Evolutionary conservation across 2,888 invertebrate species (phyloP), one percentile per base, ranked within the genome.

Genomic region (Dynastes hyllus): DNA sequence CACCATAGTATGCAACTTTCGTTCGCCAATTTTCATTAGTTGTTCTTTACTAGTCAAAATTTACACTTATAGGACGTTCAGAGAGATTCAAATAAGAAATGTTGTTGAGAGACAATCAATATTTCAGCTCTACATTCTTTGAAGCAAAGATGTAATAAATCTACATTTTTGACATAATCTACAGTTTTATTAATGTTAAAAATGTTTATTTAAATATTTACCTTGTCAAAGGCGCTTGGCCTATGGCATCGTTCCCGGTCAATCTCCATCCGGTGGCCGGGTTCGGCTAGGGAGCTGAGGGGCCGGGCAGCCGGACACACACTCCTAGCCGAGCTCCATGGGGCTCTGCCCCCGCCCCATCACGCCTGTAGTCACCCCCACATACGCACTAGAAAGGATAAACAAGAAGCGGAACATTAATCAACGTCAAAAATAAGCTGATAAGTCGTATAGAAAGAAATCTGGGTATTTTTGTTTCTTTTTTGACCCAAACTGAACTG

Each of bases 321-420:
- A 93, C 93, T 92, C 93, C 93, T 94, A 94, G 92, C 94, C 94
- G 93, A 94, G 93, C 94, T 94, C 94, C 94, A 94, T 94, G 93
- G 94, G 94, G 89, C 89, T 88, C 87, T 92, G 93, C 94, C 89
- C 93, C 93, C 94, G 94, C 94, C 94, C 94, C 94, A 94, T 94
- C 93, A 93, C 91, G 94, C 93, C 91, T 92, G 92, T 93, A 93
- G 93, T 94, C 92, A 92, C 91, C 92, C 92, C 91, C 91, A 91
- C 92, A 92, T 92, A 89, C 92, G 92, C 92, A 93, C 94, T 94
- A 91, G 40, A 90, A 86, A 79, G 82, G 81, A 82, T 83, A 81
- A 82, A 51, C 22, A 69, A 69, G 50, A 69, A 69, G 50, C 13
- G 27, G 29, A 27, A 13, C 65, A 79, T 55, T 79, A 76, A 73